Percentiles rank a stretch among this genome's conserved stretches.
Conservation (phyloP, 2,797 vertebrate species). For the Triplophysa bombifrons region DNA sequence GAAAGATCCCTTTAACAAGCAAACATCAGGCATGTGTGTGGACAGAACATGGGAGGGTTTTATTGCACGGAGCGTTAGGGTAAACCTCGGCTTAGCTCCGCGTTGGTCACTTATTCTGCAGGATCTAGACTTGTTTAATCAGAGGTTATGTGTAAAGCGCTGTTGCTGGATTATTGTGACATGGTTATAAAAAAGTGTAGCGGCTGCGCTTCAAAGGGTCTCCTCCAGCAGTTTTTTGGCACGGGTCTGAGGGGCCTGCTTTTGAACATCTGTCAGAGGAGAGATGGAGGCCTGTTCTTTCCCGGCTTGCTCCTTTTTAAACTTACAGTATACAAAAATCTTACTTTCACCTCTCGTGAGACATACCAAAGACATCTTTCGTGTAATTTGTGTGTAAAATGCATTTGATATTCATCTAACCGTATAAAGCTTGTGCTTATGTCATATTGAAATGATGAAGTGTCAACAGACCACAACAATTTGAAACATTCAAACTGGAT, state of each 20-base stretch:
- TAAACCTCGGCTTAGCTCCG: constrained; percentile 63
- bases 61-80: constrained; percentile 55
- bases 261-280: constrained; percentile 63
- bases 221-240: constrained; percentile 70
- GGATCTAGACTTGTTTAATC: constrained; percentile 61
- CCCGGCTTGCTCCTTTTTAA: background rate
- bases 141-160: constrained; percentile 72
- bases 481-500: background rate
- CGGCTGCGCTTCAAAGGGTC: constrained; percentile 71
- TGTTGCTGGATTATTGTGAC: constrained; percentile 72
- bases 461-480: background rate
- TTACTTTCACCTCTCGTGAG: background rate
- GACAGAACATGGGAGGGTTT: constrained; percentile 26
- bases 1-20: constrained; percentile 3
- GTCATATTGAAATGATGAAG: background rate
- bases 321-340: background rate
- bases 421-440: background rate
- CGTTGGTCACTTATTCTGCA: constrained; percentile 61
- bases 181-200: constrained; percentile 70
- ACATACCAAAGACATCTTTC: background rate
- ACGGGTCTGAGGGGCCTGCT: constrained; percentile 47
- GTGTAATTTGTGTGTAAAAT: background rate
- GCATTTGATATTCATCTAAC: background rate
- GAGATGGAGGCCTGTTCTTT: constrained; percentile 54
- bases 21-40: background rate